Evolutionary conservation across 2,888 invertebrate genomes (phyloP).

Genomic region (Yponomeuta plumbellus): DNA sequence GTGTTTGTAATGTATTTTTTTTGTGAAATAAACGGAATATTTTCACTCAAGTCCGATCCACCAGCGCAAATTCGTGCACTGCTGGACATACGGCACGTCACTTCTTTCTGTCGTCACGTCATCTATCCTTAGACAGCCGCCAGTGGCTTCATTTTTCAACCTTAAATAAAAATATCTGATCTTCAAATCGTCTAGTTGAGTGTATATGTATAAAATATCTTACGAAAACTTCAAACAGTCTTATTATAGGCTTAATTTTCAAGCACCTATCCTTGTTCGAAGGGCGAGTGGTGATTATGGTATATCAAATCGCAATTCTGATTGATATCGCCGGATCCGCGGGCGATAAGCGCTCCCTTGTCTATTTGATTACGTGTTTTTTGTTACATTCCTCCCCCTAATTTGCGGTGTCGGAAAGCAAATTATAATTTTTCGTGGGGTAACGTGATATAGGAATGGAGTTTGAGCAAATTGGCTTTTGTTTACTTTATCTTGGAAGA

Average conservation of each 20-base stretch:
- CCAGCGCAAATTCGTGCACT: too few relatives aligned
- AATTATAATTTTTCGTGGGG: conserved; percentile 3
- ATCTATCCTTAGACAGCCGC: too few relatives aligned
- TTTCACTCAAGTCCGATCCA: too few relatives aligned
- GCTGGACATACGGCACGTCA: too few relatives aligned
- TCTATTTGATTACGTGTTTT: conserved; percentile 58
- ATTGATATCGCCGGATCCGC: conserved; percentile 53
- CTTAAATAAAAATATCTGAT: too few relatives aligned
- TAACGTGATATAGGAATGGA: neutral
- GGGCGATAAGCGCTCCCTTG: conserved; percentile 44
- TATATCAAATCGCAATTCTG: conserved; percentile 69
- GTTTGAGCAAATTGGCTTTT: neutral
- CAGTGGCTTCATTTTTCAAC: too few relatives aligned
- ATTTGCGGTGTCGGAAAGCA: conserved; percentile 31
- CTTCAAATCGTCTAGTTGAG: too few relatives aligned
- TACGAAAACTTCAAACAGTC: neutral
- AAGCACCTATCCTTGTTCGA: neutral
- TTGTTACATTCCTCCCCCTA: conserved; percentile 46
- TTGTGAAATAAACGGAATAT: too few relatives aligned
- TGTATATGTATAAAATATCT: neutral
- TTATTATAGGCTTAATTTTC: neutral
- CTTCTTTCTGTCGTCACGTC: too few relatives aligned
- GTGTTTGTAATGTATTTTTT: too few relatives aligned
- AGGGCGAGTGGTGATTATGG: conserved; percentile 16
- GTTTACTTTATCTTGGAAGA: neutral